These are phyloP conservation scores for Glaucidium brasilianum DNA, from an alignment of 2,113 vertebrate species.

Conservation along the genomic window DNA sequence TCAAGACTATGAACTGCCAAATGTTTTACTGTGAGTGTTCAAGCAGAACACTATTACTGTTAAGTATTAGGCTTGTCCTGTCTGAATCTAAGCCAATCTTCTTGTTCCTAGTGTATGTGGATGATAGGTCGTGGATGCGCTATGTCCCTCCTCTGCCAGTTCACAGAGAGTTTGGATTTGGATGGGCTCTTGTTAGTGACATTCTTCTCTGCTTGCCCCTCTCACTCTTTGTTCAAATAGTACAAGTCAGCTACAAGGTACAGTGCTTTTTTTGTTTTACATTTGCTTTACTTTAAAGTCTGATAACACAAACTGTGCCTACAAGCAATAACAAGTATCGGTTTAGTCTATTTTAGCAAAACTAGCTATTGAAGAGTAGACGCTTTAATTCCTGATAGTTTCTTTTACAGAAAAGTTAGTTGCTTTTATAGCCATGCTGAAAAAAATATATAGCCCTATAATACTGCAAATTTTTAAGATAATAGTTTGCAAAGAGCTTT, in stretches of 20 bases:
- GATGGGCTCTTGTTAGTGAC: constrained; percentile 91
- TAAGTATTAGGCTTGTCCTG: neutral
- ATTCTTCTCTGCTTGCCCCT: constrained; percentile 90
- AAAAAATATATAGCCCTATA: neutral
- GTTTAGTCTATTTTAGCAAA: neutral
- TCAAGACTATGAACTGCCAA: neutral
- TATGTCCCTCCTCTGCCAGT: constrained; percentile 83
- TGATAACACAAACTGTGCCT: neutral
- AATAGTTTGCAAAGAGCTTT: neutral
- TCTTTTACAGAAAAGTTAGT: neutral
- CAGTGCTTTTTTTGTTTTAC: neutral
- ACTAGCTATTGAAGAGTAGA: neutral
- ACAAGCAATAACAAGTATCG: neutral
- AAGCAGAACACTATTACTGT: no score
- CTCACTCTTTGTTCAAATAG: constrained; percentile 88
- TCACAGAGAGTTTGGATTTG: constrained; percentile 81
- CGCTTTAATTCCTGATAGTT: neutral
- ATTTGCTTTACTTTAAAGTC: neutral
- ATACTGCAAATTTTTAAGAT: neutral
- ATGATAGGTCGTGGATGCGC: constrained; percentile 85
- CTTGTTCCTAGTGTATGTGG: constrained; percentile 77
- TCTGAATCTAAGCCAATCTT: neutral
- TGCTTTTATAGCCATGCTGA: neutral
- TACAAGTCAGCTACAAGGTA: constrained; percentile 95
- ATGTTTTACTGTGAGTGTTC: no score